phyloP scores from a whole-genome alignment of 2,113 vertebrate species.

The Orientallactaga bullata region DNA sequence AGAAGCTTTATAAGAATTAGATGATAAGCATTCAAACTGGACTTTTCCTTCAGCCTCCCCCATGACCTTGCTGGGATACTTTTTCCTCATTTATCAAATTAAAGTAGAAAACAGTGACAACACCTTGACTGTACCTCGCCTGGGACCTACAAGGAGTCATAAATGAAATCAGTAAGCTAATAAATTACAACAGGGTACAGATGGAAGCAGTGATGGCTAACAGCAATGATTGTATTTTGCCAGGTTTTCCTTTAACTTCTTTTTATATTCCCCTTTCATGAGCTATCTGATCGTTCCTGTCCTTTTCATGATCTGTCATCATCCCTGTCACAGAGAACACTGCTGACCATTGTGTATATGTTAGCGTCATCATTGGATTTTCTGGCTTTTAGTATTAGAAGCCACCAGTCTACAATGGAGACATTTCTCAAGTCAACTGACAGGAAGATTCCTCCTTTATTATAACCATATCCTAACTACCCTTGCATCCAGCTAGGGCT shows the following conservation, averaged over 20 bases:
- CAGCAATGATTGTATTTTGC: not conserved
- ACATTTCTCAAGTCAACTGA: not conserved
- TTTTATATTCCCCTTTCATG: not conserved
- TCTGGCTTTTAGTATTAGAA: slow-evolving; percentile 51
- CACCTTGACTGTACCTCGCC: slow-evolving; percentile 52
- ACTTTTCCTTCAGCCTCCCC: not conserved
- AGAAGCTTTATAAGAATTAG: not conserved
- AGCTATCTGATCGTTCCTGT: not conserved
- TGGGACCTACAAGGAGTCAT: slow-evolving; percentile 66
- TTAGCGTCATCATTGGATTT: not conserved
- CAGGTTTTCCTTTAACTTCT: not conserved
- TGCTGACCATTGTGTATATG: not conserved
- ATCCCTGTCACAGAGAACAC: not conserved
- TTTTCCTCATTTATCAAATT: slow-evolving; percentile 66
- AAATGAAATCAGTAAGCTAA: slow-evolving; percentile 54
- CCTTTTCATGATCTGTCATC: not conserved
- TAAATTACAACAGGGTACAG: slow-evolving; percentile 35
- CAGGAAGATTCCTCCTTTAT: slow-evolving; percentile 42
- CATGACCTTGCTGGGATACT: slow-evolving; percentile 48
- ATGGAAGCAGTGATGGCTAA: too few species aligned
- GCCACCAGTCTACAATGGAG: not conserved
- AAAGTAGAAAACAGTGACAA: slow-evolving; percentile 57
- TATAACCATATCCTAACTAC: not conserved
- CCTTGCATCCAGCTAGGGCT: not conserved
- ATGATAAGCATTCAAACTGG: slow-evolving; percentile 14